Percentiles rank a stretch among this genome's conserved stretches.
phyloP scores from a whole-genome alignment of 1,140 invertebrate species.

The Limonius californicus region DNA sequence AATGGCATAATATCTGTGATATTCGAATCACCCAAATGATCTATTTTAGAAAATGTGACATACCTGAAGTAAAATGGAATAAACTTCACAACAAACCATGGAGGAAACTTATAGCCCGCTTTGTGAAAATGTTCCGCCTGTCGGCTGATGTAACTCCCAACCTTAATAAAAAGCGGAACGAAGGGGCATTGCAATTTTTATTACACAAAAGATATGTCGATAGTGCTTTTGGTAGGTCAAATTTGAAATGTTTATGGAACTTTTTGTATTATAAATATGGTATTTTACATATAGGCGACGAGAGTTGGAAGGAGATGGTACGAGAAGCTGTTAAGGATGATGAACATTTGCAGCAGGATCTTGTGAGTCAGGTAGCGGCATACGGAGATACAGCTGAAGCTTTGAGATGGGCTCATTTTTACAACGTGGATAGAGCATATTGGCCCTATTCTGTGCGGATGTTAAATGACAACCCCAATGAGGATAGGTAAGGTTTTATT shows the following conservation, averaged over 20 bases:
- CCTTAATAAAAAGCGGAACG: constrained; percentile 58
- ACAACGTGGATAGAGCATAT: constrained; percentile 53
- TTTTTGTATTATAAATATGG: constrained; percentile 9
- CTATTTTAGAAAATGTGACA: constrained; percentile 48
- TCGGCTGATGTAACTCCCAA: constrained; percentile 59
- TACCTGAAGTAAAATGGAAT: constrained; percentile 58
- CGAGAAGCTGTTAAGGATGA: constrained; percentile 59
- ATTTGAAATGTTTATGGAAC: no score
- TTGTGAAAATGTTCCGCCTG: constrained; percentile 60
- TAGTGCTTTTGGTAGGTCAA: constrained; percentile 54
- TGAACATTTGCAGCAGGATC: constrained; percentile 52
- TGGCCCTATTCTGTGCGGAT: constrained; percentile 55
- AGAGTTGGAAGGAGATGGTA: constrained; percentile 65
- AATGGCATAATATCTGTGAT: no score
- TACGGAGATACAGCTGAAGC: constrained; percentile 56
- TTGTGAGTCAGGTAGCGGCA: constrained; percentile 51
- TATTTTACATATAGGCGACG: constrained; percentile 46
- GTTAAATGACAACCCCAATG: constrained; percentile 42
- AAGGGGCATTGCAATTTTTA: constrained; percentile 63
- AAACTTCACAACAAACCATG: constrained; percentile 57
- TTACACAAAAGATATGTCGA: constrained; percentile 61
- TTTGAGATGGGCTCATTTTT: constrained; percentile 58
- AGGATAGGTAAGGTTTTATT: constrained; percentile 23
- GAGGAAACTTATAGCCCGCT: constrained; percentile 57
- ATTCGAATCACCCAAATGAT: no score